Conservation (phyloP, 2,113 vertebrate species). For the Seriola quinqueradiata region DNA sequence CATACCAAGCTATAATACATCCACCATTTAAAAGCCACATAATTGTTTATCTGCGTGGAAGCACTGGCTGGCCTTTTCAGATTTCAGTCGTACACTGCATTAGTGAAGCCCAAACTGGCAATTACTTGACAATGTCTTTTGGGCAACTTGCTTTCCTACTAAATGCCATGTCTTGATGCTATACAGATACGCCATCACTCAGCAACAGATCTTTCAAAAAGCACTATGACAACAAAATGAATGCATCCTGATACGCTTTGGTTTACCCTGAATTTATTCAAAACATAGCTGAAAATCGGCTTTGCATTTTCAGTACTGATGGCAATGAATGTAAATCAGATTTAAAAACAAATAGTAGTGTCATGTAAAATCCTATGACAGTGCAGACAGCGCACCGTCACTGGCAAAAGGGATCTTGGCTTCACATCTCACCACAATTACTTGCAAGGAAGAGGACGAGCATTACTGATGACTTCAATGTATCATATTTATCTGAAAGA, state of each 20-base stretch:
- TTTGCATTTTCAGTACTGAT: constrained; percentile 7
- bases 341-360: not conserved
- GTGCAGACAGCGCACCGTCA: not conserved
- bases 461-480: not conserved
- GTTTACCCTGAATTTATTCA: constrained; percentile 20
- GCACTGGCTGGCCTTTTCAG: constrained; percentile 84
- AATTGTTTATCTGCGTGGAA: constrained; percentile 86
- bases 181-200: constrained; percentile 67
- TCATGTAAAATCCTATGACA: not conserved
- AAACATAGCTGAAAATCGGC: constrained; percentile 17
- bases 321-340: not conserved
- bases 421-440: not conserved
- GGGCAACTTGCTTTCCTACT: constrained; percentile 76
- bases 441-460: not conserved
- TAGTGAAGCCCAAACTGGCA: constrained; percentile 85
- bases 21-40: constrained; percentile 81
- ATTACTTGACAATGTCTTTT: constrained; percentile 83
- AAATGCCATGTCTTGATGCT: constrained; percentile 80
- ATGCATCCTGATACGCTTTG: constrained; percentile 40
- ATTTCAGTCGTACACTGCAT: constrained; percentile 82
- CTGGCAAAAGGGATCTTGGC: not conserved
- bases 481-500: not conserved
- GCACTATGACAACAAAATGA: constrained; percentile 37
- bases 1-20: constrained; percentile 79
- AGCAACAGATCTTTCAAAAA: constrained; percentile 61